These are phyloP conservation scores for Amniataba percoides DNA, from an alignment of 2,797 vertebrate species.

Conservation along the genomic window DNA sequence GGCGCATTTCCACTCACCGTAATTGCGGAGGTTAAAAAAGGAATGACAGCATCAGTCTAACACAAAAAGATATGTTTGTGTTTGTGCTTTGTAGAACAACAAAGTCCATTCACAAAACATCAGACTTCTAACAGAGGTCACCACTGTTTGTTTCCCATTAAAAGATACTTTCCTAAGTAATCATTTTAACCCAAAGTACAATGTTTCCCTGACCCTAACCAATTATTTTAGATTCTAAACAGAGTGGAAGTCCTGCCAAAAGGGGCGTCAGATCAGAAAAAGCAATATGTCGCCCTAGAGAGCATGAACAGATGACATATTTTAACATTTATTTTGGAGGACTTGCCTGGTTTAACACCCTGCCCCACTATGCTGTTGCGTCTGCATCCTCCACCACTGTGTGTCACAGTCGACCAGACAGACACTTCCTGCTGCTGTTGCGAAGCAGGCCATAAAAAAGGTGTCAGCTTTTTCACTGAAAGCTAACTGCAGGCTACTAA, in stretches of 20 bases:
- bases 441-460: neutral
- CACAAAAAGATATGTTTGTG: neutral
- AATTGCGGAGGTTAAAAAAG: neutral
- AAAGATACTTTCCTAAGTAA: neutral
- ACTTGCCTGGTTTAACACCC: neutral
- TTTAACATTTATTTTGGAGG: neutral
- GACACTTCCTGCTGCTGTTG: neutral
- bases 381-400: neutral
- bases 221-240: neutral
- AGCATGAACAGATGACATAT: neutral
- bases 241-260: neutral
- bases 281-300: neutral
- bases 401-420: neutral
- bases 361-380: neutral
- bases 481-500: neutral
- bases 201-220: neutral
- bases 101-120: neutral
- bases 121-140: neutral
- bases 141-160: neutral
- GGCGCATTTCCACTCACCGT: neutral
- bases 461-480: neutral
- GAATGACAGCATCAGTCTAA: too few species aligned
- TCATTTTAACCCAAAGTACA: neutral
- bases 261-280: neutral
- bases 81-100: neutral